These are phyloP conservation scores for Mechanitis messenoides DNA, from an alignment of 2,888 invertebrate species.

Conservation along the genomic window DNA sequence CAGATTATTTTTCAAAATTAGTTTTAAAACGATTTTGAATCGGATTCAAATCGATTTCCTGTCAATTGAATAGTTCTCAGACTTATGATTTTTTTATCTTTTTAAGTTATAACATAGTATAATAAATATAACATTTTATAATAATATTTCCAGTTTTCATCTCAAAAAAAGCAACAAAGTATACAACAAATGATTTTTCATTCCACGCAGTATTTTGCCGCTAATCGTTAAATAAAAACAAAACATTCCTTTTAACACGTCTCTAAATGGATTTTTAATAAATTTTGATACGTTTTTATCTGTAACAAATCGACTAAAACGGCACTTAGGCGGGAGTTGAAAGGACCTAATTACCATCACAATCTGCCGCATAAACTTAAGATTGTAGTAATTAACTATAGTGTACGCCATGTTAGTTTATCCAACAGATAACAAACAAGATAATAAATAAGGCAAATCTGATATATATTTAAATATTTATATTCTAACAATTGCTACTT, in stretches of 20 bases:
- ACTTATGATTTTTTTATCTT: neutral
- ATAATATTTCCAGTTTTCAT: neutral
- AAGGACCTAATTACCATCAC: conserved; percentile 65
- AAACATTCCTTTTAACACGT: conserved; percentile 25
- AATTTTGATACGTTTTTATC: conserved; percentile 55
- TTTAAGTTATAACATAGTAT: neutral
- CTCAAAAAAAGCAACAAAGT: neutral
- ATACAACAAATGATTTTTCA: conserved; percentile 6
- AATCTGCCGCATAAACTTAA: conserved; percentile 72
- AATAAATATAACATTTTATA: neutral
- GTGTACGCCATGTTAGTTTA: conserved; percentile 48
- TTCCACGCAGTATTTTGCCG: neutral
- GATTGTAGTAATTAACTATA: conserved; percentile 71
- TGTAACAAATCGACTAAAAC: conserved; percentile 65
- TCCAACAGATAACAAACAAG: conserved; percentile 42
- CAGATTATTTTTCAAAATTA: conserved; percentile 60
- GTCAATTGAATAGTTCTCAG: conserved; percentile 2
- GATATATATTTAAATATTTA: conserved; percentile 41
- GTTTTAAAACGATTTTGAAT: conserved; percentile 27
- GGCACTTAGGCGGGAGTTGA: conserved; percentile 55
- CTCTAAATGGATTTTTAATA: conserved; percentile 41
- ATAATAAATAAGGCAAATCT: conserved; percentile 48
- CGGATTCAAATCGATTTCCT: conserved; percentile 25
- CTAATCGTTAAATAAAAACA: conserved; percentile 18
- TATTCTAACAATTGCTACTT: conserved; percentile 25